Evolutionary conservation across 2,113 vertebrate genomes (phyloP).

Genomic region (Bos indicus): DNA sequence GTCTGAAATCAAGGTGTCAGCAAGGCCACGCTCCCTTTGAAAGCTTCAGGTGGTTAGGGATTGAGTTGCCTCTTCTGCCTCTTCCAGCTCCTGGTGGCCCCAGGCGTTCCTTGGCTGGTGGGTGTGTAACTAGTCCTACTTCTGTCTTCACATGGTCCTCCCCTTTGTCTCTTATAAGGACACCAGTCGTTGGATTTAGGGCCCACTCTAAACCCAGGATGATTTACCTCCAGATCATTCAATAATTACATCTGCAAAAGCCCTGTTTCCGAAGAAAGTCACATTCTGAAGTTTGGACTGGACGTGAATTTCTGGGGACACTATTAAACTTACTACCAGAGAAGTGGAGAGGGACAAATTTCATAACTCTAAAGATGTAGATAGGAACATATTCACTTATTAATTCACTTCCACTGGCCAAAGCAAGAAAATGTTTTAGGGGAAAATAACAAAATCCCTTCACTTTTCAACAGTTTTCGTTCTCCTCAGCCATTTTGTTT

Average conservation of each 20-base stretch:
- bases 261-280: not conserved
- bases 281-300: not conserved
- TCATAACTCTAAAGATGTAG: not conserved
- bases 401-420: not conserved
- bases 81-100: not conserved
- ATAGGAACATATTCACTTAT: not conserved
- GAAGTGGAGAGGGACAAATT: not conserved
- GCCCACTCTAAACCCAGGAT: not conserved
- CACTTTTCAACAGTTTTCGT: not conserved
- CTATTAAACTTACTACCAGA: not conserved
- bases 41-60: not conserved
- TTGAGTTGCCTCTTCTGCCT: not conserved
- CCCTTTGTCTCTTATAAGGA: not conserved
- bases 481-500: not conserved
- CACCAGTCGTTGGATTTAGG: not conserved
- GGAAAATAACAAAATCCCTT: not conserved
- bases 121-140: accelerated
- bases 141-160: not conserved
- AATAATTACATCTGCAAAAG: not conserved
- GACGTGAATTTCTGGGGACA: not conserved
- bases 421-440: not conserved
- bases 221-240: not conserved
- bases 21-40: not conserved
- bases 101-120: not conserved
- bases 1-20: not conserved